Evolutionary conservation across 2,888 invertebrate species (phyloP).

Genomic region (Argyresthia albistria): DNA sequence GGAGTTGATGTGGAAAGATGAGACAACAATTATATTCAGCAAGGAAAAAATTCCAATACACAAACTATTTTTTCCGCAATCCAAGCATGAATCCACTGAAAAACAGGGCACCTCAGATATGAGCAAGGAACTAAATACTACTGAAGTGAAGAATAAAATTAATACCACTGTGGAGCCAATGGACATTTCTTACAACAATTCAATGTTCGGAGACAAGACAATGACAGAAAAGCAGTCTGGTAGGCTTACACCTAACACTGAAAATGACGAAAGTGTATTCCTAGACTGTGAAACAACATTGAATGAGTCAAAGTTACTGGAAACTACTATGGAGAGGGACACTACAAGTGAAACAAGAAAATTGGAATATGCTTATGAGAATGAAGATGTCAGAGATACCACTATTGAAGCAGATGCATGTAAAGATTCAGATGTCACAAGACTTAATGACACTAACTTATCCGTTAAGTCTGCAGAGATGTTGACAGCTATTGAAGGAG

Average conservation of each 20-base stretch:
- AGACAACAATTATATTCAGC: slow-evolving; percentile 48
- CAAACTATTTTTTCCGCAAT: slow-evolving; percentile 35
- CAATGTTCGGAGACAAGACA: slow-evolving; percentile 27
- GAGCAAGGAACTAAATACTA: not conserved
- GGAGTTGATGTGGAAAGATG: slow-evolving; percentile 58
- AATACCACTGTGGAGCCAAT: slow-evolving; percentile 39
- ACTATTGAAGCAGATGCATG: not conserved
- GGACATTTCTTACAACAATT: slow-evolving; percentile 47
- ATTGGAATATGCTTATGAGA: too few species aligned
- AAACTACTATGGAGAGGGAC: slow-evolving; percentile 6
- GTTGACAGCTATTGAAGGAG: not conserved
- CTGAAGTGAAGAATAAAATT: not conserved
- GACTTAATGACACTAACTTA: not conserved
- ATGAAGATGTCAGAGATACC: not conserved
- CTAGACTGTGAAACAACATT: slow-evolving; percentile 58
- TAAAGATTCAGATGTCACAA: not conserved
- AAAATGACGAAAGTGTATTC: slow-evolving; percentile 38
- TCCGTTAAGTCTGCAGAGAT: not conserved
- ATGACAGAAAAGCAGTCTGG: slow-evolving; percentile 20
- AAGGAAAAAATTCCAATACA: slow-evolving; percentile 53
- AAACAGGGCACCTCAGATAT: not conserved
- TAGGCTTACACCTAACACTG: slow-evolving; percentile 31
- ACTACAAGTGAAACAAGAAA: too few species aligned
- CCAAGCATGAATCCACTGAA: not conserved
- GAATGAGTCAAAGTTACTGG: slow-evolving; percentile 20